These are phyloP conservation scores for Remorina albescens DNA, from an alignment of 2,797 vertebrate species.

Conservation along the genomic window DNA sequence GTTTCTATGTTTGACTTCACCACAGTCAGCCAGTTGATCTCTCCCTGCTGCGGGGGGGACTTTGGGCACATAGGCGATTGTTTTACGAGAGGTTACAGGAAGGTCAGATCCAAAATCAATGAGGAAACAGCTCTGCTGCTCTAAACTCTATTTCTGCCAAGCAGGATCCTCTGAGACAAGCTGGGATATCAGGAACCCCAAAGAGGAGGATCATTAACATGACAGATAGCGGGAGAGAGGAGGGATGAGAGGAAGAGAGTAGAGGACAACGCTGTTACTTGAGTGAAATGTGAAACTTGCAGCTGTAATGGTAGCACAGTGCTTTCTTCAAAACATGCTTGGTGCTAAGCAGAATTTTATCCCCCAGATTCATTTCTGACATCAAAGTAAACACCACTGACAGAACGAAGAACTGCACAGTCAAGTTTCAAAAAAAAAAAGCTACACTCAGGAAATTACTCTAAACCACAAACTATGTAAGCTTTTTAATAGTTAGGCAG, in stretches of 20 bases:
- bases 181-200: conserved; percentile 73
- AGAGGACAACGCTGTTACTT: conserved; percentile 45
- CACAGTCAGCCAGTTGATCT: conserved; percentile 14
- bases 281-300: conserved; percentile 70
- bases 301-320: conserved; percentile 66
- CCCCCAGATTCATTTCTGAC: conserved; percentile 58
- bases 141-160: conserved; percentile 79
- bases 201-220: conserved; percentile 76
- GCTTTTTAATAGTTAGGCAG: conserved; percentile 11
- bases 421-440: conserved; percentile 28
- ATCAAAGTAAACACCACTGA: not conserved
- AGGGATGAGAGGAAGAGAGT: conserved; percentile 46
- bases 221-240: conserved; percentile 61
- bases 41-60: conserved; percentile 53
- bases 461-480: conserved; percentile 12
- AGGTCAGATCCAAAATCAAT: conserved; percentile 88
- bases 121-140: conserved; percentile 82
- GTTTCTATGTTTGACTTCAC: conserved; percentile 71
- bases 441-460: conserved; percentile 26
- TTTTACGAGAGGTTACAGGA: conserved; percentile 85
- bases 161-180: conserved; percentile 74
- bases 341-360: conserved; percentile 72
- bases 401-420: conserved; percentile 22
- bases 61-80: conserved; percentile 73
- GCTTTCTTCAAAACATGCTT: conserved; percentile 68